Base-by-base conservation (phyloP, 2,797 vertebrate genomes). In the Champsocephalus esox region DNA sequence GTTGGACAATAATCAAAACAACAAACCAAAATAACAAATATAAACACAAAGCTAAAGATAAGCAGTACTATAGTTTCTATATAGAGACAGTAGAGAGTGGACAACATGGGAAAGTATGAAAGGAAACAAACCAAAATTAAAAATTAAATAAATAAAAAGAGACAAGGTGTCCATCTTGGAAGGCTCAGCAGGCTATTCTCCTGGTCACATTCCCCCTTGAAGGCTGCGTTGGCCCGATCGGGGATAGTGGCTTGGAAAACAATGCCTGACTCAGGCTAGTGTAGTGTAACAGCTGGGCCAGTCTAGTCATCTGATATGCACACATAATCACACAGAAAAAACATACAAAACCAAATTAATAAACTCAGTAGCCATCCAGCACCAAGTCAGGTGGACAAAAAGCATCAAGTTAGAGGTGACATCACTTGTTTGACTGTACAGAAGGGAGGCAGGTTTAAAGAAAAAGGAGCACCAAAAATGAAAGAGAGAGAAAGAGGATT, bases 341-440 rank as follows among this genome's bases (percentile, higher is more conserved):
- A 99, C 97, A 99, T 98, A 99, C 96, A 99, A 96, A 99, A 98
- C 97, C 97, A 99, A 99, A 99, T 98, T 99, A 99, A 99, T 98
- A 97, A 97, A 94, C 92, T 97, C 96, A 97, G 96, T 97, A 97
- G 96, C 96, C 95, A 97, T 96, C 97, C 95, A 96, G 93, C 92
- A 95, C 96, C 90, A 97, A 95, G 96, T 95, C 96, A 97, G 92
- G 91, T 92, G 94, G 95, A 95, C 92, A 95, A 93, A 91, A 90
- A 90, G 88, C 84, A 92, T 90, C 85, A 90, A 80, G 91, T 90
- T 87, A 92, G 89, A 87, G 82, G 80, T 78, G 88, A 87, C 72
- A 88, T 85, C 69, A 84, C 89, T 81, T 57, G 19, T 80, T 77
- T 77, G 78, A 86, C 82, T 87, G 79, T 91, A 88, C 80, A 88